Conservation (phyloP, 1,140 invertebrate species). For the Drosophila rufa region DNA sequence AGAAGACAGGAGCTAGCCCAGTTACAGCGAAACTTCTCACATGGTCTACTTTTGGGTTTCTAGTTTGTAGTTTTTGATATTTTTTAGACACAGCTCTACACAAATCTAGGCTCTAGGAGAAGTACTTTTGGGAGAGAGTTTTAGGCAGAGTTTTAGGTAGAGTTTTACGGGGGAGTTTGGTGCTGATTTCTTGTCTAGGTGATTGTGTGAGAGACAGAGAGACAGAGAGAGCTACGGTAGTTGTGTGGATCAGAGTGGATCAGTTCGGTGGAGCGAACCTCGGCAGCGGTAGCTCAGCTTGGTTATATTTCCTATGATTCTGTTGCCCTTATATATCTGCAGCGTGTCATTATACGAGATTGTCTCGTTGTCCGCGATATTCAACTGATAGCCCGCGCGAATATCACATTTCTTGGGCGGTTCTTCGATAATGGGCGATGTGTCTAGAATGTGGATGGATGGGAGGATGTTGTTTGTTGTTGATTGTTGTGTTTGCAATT, state of each 20-base stretch:
- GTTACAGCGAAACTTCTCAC: conserved; percentile 13
- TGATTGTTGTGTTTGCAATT: conserved; percentile 26
- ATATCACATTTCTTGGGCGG: conserved; percentile 74
- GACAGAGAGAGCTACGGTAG: conserved; percentile 8
- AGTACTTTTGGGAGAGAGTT: conserved; percentile 16
- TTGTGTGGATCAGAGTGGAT: conserved; percentile 31
- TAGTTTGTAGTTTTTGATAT: not conserved
- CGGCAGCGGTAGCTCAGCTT: conserved; percentile 76
- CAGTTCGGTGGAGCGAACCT: conserved; percentile 68
- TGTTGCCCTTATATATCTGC: conserved; percentile 68
- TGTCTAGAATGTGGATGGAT: conserved; percentile 83
- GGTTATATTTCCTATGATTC: conserved; percentile 81
- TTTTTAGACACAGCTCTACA: conserved; percentile 28
- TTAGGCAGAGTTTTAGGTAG: conserved; percentile 4
- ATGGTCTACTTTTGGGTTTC: conserved; percentile 19
- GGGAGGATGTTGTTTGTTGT: conserved; percentile 59
- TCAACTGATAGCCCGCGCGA: conserved; percentile 75
- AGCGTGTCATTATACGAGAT: conserved; percentile 81
- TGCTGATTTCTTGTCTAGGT: conserved; percentile 8
- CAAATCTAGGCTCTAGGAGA: conserved; percentile 28
- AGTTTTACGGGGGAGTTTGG: not conserved
- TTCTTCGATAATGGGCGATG: conserved; percentile 78
- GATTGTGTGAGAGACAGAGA: conserved; percentile 23
- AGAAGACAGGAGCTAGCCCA: conserved; percentile 36
- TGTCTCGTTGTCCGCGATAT: conserved; percentile 80